A percentile compares a stretch with the other conserved stretches of the same genome.
Evolutionary conservation across 2,888 invertebrate species (phyloP).

Genomic region (Apodemia duryi): DNA sequence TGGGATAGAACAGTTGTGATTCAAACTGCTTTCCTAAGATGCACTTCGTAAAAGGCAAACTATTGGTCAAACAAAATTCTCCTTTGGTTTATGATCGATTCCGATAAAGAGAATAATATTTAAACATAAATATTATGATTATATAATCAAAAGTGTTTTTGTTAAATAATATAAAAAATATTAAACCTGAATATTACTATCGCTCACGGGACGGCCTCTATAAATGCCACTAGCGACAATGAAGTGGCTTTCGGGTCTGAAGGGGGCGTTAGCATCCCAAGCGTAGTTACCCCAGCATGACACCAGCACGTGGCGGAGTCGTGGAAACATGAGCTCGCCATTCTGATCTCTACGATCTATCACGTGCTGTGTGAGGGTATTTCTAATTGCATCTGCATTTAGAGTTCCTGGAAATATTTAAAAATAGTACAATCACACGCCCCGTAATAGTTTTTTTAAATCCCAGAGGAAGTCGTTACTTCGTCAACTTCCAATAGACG

Average conservation of each 20-base stretch:
- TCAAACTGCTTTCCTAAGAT: no score
- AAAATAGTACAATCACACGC: neutral
- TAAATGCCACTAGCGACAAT: conserved; percentile 81
- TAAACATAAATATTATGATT: no score
- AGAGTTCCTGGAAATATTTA: conserved; percentile 49
- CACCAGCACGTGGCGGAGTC: conserved; percentile 82
- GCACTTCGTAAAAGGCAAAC: no score
- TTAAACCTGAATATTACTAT: conserved; percentile 85
- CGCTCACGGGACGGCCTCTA: conserved; percentile 84
- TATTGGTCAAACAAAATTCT: no score
- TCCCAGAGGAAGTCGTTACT: no score
- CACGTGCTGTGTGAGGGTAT: conserved; percentile 66
- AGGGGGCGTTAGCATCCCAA: conserved; percentile 81
- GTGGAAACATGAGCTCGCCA: conserved; percentile 81
- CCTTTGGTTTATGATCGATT: no score
- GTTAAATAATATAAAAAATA: neutral
- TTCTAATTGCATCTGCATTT: conserved; percentile 76
- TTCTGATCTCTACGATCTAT: conserved; percentile 77
- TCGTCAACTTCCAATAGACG: no score
- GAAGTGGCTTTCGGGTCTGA: conserved; percentile 85
- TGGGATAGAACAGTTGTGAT: no score
- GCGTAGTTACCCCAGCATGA: conserved; percentile 89
- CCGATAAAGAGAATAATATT: no score
- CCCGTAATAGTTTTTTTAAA: no score
- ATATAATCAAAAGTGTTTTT: no score